These are phyloP conservation scores for Choloepus didactylus DNA, from an alignment of 2,797 vertebrate species.

Conservation along the genomic window DNA sequence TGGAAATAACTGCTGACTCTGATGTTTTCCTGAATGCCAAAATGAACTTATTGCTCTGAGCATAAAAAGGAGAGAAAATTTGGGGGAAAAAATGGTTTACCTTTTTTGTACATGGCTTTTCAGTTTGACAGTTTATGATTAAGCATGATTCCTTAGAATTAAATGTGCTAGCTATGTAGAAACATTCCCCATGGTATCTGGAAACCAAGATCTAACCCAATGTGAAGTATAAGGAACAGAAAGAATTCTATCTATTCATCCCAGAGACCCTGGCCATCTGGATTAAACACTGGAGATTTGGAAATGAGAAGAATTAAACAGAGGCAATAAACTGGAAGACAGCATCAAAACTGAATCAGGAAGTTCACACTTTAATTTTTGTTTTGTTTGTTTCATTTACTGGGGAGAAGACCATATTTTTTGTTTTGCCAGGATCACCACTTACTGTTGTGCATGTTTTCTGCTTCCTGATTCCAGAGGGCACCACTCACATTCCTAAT, in stretches of 20 bases:
- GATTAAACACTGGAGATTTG: neutral
- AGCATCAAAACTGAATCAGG: neutral
- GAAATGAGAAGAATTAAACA: neutral
- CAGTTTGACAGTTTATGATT: neutral
- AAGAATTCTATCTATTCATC: neutral
- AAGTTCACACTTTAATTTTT: neutral
- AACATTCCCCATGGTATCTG: neutral
- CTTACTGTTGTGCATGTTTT: neutral
- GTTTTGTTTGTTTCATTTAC: neutral
- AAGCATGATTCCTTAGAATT: neutral
- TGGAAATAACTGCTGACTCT: neutral
- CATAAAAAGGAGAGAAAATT: neutral
- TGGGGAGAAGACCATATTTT: neutral
- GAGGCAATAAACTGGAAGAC: neutral
- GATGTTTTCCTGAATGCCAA: neutral
- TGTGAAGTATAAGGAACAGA: neutral
- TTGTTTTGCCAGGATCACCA: neutral
- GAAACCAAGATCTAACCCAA: neutral
- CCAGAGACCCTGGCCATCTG: neutral
- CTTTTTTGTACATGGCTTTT: neutral
- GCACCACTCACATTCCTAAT: neutral
- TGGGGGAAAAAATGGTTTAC: neutral
- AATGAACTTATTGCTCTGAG: neutral
- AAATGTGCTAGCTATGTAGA: neutral
- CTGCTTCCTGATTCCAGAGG: neutral